A percentile compares a stretch with the other conserved stretches of the same genome.
These are phyloP conservation scores for Podocnemis expansa DNA, from an alignment of 2,113 vertebrate genomes.

Conservation along the genomic window DNA sequence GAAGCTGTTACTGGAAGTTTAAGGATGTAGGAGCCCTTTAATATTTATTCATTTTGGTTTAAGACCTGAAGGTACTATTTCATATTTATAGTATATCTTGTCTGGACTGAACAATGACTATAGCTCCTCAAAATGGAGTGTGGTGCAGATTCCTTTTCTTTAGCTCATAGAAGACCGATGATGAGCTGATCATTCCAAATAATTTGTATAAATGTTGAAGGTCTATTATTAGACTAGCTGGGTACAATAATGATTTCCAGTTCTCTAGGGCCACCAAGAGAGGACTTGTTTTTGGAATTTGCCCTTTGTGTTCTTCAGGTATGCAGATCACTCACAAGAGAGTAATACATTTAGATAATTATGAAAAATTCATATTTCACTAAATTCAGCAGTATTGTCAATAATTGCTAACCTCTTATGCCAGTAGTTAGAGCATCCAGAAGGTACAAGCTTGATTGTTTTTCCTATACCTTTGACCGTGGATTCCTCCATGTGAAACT, in stretches of 20 bases:
- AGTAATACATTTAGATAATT: not conserved
- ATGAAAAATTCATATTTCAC: not conserved
- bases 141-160: not conserved
- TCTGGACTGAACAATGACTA: rapidly evolving
- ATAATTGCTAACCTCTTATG: not conserved
- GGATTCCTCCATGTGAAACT: not conserved
- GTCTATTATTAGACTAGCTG: too few relatives aligned
- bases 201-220: too few relatives aligned
- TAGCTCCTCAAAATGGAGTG: not conserved
- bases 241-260: too few relatives aligned
- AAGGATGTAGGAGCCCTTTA: not conserved
- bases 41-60: not conserved
- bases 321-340: not conserved
- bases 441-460: not conserved
- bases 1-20: not conserved
- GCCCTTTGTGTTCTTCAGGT: not conserved
- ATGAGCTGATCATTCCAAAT: not conserved
- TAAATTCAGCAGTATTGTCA: not conserved
- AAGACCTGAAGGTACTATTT: not conserved
- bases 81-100: rapidly evolving
- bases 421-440: not conserved
- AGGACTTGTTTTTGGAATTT: not conserved
- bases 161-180: not conserved
- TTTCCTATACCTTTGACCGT: not conserved
- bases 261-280: not conserved